Evolutionary conservation across 2,113 vertebrate genomes (phyloP), one percentile per base, ranked within the genome.

Genomic region (Entosphenus tridentatus): DNA sequence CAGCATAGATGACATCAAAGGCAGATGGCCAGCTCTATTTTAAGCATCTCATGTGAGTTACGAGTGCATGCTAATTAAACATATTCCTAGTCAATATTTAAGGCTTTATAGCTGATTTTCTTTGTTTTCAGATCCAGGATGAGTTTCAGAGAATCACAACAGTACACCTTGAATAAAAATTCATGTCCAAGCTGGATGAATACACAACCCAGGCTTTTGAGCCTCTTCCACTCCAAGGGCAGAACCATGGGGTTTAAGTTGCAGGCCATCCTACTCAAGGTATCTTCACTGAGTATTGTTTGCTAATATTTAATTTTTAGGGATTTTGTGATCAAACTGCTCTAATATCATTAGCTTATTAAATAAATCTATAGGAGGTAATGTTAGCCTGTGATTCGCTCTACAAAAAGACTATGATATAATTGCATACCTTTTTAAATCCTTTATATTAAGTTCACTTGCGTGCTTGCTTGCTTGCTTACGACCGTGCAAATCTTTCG

Each of bases 81-180:
- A 21, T 21, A 21, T 21, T 21, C 3, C 21, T 21, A 70, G 69
- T 57, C 13, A 21, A n/a, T 39, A 14, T 10, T 59, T 70, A 2
- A 21, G 55, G 65, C 57, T 39, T 58, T 39, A 11, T n/a, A 62
- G 10, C 13, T 11, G 57, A 57, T 71, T 39, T 55, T 69, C 73
- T 5, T 55, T 14, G 70, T 58, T 73, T 73, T 70, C 11, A 68
- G 57, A 13, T 73, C 55, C 57, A 71, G 68, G 71, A 70, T 69
- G 73, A 73, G 70, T 72, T 75, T 71, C 68, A 73, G 10, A 72
- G 72, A 69, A 73, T 73, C 58, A 73, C 72, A 55, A 73, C 3
- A 17, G 68, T 72, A 68, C 57, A 71, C 21, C 67, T 73, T 21
- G 70, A 74, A 57, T 70, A 70, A 59, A 72, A 73, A 70, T 71